Base-by-base conservation (phyloP, 2,797 vertebrate genomes). In the Furcifer pardalis region DNA sequence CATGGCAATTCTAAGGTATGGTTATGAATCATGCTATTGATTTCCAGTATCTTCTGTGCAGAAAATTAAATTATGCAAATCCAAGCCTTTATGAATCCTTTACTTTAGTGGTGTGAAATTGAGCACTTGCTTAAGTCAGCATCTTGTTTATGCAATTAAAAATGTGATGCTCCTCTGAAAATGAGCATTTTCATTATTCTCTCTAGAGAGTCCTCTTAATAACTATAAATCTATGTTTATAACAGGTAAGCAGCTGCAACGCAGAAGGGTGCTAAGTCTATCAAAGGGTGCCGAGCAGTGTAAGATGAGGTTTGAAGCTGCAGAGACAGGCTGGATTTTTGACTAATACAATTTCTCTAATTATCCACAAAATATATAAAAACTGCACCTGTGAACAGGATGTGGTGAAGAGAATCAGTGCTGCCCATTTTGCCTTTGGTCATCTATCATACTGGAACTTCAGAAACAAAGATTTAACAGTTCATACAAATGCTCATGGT, bases 31-130 rank as follows among this genome's bases (percentile, higher is more conserved):
- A 97, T 94, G 95, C 94, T 96, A 97, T 96, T 96, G 97, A 97
- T 98, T 97, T 95, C 96, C 97, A 96, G 96, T 97, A 96, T 95
- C 94, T 96, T 96, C 96, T 94, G 91, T 95, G 96, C 94, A 97
- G 95, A 97, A 97, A 97, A 98, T 97, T 96, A 96, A 97, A 97
- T 98, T 97, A 98, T 97, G 96, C 95, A 97, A 95, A 94, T 95
- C 93, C 91, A 93, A 93, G 92, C 83, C 93, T 96, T 95, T 93
- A 92, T 86, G 40, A 95, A 94, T 93, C 88, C 91, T 94, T 93
- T 93, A 91, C 91, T 94, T 95, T 88, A 95, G 93, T 86, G 86
- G 85, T 86, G 84, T 86, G 92, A 95, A 95, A 89, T 93, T 84
- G 90, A 94, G 90, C 79, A 94, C 91, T 94, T 95, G 94, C 95